Conservation (phyloP, 2,797 vertebrate genomes). For the Sebastes steindachneri region DNA sequence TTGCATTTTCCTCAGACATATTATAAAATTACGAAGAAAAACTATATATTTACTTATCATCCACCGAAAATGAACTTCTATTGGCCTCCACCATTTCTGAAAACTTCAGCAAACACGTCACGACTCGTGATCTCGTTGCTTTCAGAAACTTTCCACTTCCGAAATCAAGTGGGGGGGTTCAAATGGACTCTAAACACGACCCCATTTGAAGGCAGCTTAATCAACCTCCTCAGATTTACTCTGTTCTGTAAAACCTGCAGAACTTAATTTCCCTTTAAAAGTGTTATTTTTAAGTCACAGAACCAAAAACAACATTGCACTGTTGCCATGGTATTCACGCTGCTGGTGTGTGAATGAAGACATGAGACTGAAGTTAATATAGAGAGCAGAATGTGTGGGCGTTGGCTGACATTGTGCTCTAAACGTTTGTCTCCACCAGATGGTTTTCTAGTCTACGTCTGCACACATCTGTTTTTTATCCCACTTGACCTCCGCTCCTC, state of each 20-base stretch:
- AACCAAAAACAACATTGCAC: background rate
- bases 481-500: slow-evolving; percentile 45
- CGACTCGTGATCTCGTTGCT: too few species aligned
- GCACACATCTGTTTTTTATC: slow-evolving; percentile 46
- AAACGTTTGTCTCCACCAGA: slow-evolving; percentile 47
- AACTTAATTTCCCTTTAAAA: background rate
- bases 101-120: too few species aligned
- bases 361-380: background rate
- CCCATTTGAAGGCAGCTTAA: too few species aligned
- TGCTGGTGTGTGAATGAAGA: background rate
- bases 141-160: too few species aligned
- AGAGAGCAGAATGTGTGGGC: slow-evolving; percentile 15
- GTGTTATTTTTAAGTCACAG: background rate
- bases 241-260: background rate
- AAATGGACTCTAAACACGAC: too few species aligned
- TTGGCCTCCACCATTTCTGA: too few species aligned
- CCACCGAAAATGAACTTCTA: too few species aligned
- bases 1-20: too few species aligned
- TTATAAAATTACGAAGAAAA: too few species aligned
- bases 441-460: slow-evolving; percentile 38
- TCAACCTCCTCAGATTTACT: background rate
- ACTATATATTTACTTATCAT: fast-evolving
- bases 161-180: too few species aligned
- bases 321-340: background rate
- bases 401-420: slow-evolving; percentile 19